Evolutionary conservation across 2,888 invertebrate species (phyloP), one percentile per base, ranked within the genome.

Genomic region (Salpingus planirostris): DNA sequence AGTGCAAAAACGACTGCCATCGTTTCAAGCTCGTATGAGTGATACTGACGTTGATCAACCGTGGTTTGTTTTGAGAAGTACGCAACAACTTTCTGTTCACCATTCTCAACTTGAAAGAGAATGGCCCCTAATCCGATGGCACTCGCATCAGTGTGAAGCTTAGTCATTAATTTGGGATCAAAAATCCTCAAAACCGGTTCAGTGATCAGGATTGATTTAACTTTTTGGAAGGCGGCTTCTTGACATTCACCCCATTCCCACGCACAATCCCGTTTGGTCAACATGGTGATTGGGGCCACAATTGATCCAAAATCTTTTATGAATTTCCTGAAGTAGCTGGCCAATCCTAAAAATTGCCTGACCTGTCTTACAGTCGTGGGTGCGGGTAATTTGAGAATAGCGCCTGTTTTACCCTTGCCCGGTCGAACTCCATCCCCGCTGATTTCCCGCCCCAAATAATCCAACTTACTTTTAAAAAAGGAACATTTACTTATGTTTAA

Each of bases 1-100:
- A 55, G 14, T 1, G 46, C 47, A 15, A 40, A 49, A 0, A 58
- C 44, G 1, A 59, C 44, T 0, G 59, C 61, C 31, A 60, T 37
- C 5, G 47, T 43, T 32, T 60, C 54, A 4, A 47, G 27, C 18
- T 60, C 55, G 10, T 50, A 44, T 3, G 47, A 45, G 11, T 50
- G 46, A 26, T 55, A 59, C 4, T 44, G 47, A 10, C 15, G n/a
- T 40, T 60, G 50, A 2, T 46, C 30, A 2, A 23, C 29, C 4
- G 42, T 48, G 1, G 53, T 36, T 21, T 40, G 40, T 14, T 41
- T 40, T 5, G 48, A 49, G 15, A 35, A 44, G 30, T 49, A 57
- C 1, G 43, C 38, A 1, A 56, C 40, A 3, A 41, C 39, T 15
- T 38, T 32, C 2, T 31, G 25, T 11, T 22, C 22, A 7, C 32